phyloP scores from a whole-genome alignment of 1,140 invertebrate genomes.

The Heliconius hewitsoni region DNA sequence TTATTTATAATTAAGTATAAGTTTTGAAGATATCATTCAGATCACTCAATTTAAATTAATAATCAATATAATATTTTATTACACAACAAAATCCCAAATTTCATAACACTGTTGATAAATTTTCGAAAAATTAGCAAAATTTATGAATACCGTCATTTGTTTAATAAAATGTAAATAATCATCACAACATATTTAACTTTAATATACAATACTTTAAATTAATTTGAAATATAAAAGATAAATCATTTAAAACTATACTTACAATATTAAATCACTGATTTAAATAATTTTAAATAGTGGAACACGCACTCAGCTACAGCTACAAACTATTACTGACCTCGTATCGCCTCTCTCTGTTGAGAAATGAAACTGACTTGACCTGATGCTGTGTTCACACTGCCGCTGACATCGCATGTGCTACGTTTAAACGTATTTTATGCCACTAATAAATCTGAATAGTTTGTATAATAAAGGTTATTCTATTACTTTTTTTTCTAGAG shows the following conservation, averaged over 20 bases:
- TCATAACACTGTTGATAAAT: not conserved
- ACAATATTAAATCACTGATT: conserved; percentile 16
- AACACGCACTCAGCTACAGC: conserved; percentile 32
- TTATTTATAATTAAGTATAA: too few relatives aligned
- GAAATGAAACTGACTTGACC: conserved; percentile 55
- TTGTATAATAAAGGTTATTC: not conserved
- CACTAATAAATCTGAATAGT: not conserved
- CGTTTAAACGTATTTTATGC: not conserved
- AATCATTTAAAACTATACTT: not conserved
- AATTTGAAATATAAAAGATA: not conserved
- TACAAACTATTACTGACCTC: conserved; percentile 51
- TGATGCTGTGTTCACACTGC: conserved; percentile 42
- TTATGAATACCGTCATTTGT: not conserved
- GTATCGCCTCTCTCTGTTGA: conserved; percentile 56
- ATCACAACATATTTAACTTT: too few relatives aligned
- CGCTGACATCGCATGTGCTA: conserved; percentile 4
- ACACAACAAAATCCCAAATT: not conserved
- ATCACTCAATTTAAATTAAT: too few relatives aligned
- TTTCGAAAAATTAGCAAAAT: not conserved
- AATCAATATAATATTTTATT: too few relatives aligned
- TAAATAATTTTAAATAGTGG: not conserved
- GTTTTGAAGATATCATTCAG: too few relatives aligned
- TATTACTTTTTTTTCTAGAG: too few relatives aligned
- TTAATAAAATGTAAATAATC: too few relatives aligned
- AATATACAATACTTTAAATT: not conserved